Conservation (phyloP, 2,888 invertebrate genomes). For the Sialis lutaria region DNA sequence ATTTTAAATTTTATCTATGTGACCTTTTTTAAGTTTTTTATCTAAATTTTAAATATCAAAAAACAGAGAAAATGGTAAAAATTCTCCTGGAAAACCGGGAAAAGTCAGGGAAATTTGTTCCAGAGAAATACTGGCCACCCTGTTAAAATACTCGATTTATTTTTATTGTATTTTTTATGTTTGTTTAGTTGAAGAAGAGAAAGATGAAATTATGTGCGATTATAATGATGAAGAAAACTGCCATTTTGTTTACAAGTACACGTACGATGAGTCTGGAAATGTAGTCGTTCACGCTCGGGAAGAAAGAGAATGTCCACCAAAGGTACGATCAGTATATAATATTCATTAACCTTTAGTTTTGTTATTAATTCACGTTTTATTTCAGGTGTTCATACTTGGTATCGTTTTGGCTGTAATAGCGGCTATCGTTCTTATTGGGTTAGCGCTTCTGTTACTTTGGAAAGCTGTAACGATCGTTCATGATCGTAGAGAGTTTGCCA, state of each 20-base stretch:
- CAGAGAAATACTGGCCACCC: too few species aligned
- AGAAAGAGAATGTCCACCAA: conserved; percentile 72
- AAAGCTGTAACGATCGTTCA: conserved; percentile 94
- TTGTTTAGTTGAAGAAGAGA: conserved; percentile 47
- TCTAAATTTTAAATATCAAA: too few species aligned
- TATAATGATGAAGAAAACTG: conserved; percentile 84
- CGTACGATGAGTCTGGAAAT: conserved; percentile 48
- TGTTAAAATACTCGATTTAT: too few species aligned
- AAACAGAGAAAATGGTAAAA: too few species aligned
- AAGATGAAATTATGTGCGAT: conserved; percentile 64
- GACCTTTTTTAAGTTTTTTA: too few species aligned
- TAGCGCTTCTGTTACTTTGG: conserved; percentile 87
- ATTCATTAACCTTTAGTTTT: conserved; percentile 1
- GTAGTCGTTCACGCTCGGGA: conserved; percentile 61
- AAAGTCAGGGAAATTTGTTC: too few species aligned
- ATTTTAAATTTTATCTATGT: too few species aligned
- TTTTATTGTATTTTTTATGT: conserved; percentile 9
- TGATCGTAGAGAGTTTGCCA: conserved; percentile 90
- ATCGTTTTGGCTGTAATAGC: conserved; percentile 93
- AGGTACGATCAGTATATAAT: conserved; percentile 25
- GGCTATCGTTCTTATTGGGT: conserved; percentile 87
- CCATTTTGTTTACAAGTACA: conserved; percentile 76
- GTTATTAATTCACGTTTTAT: conserved; percentile 5
- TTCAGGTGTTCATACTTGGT: conserved; percentile 54
- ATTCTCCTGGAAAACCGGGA: too few species aligned